phyloP scores from a whole-genome alignment of 1,140 invertebrate genomes.

The Trichonephila clavata region DNA sequence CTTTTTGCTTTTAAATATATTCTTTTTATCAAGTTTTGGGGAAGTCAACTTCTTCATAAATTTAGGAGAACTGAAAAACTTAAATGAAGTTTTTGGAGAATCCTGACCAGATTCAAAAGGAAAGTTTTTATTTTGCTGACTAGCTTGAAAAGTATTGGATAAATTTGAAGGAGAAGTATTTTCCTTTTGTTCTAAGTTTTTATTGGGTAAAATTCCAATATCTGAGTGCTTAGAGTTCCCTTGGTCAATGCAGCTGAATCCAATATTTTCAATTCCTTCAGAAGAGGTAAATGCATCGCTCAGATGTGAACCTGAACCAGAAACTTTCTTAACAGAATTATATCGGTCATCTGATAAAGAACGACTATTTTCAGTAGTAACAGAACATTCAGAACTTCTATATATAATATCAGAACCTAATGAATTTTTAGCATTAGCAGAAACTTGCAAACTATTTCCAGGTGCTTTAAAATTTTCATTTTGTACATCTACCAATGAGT shows the following conservation, averaged over 20 bases:
- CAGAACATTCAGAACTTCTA: slow-evolving; percentile 7
- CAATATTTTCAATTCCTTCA: slow-evolving; percentile 66
- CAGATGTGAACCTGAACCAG: slow-evolving; percentile 40
- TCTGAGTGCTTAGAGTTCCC: background rate
- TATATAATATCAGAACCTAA: slow-evolving; percentile 15
- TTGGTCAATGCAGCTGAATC: slow-evolving; percentile 58
- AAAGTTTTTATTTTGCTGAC: slow-evolving; percentile 36
- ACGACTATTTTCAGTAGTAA: slow-evolving; percentile 29
- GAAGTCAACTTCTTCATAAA: slow-evolving; percentile 76
- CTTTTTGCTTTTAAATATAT: slow-evolving; percentile 75
- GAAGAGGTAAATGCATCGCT: slow-evolving; percentile 47
- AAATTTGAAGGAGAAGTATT: background rate
- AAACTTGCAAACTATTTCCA: background rate
- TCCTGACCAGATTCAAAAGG: slow-evolving; percentile 4
- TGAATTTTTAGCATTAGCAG: background rate
- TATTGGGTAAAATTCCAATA: background rate
- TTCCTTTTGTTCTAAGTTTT: slow-evolving; percentile 11
- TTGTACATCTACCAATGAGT: slow-evolving; percentile 26
- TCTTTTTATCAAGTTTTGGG: slow-evolving; percentile 77
- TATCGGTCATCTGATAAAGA: slow-evolving; percentile 41
- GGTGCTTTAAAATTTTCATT: slow-evolving; percentile 7
- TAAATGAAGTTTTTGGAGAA: slow-evolving; percentile 59
- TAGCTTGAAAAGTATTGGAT: slow-evolving; percentile 25
- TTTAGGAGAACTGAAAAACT: slow-evolving; percentile 77
- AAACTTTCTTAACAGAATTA: slow-evolving; percentile 1